These are phyloP conservation scores for Malurus leucopterus DNA, from an alignment of 2,797 vertebrate species.

Conservation along the genomic window DNA sequence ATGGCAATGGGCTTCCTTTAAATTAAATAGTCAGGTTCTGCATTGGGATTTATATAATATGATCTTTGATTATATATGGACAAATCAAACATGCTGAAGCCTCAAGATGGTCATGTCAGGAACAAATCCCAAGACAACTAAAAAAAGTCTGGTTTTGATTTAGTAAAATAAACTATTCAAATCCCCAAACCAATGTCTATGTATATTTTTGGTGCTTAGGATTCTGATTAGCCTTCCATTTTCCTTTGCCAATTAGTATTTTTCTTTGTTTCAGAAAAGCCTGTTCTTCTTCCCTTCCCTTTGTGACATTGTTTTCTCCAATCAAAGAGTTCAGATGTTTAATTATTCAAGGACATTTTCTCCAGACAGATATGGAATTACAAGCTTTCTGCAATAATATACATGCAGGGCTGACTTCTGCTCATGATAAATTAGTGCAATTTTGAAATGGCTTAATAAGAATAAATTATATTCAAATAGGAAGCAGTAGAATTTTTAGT, in stretches of 20 bases:
- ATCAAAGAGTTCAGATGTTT: neutral
- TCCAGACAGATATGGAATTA: neutral
- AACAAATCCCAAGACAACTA: neutral
- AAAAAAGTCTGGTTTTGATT: neutral
- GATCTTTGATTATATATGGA: conserved; percentile 10
- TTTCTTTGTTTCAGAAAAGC: neutral
- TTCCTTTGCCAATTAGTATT: neutral
- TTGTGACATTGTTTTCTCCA: neutral
- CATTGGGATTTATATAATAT: neutral
- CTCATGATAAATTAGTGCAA: neutral
- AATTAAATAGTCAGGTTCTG: conserved; percentile 19
- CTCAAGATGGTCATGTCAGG: conserved; percentile 1
- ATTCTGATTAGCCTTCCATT: neutral
- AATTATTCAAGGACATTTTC: conserved; percentile 21
- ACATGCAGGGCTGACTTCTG: neutral
- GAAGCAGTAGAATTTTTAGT: neutral
- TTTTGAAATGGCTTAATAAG: neutral
- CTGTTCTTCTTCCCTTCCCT: neutral
- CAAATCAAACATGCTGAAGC: conserved; percentile 8
- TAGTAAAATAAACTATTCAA: neutral
- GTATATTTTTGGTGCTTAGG: neutral
- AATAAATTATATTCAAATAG: neutral
- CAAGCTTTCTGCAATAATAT: neutral
- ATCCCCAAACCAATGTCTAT: neutral
- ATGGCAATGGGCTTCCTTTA: neutral